Evolutionary conservation across 2,113 vertebrate species (phyloP).

Genomic region (Anguilla rostrata): DNA sequence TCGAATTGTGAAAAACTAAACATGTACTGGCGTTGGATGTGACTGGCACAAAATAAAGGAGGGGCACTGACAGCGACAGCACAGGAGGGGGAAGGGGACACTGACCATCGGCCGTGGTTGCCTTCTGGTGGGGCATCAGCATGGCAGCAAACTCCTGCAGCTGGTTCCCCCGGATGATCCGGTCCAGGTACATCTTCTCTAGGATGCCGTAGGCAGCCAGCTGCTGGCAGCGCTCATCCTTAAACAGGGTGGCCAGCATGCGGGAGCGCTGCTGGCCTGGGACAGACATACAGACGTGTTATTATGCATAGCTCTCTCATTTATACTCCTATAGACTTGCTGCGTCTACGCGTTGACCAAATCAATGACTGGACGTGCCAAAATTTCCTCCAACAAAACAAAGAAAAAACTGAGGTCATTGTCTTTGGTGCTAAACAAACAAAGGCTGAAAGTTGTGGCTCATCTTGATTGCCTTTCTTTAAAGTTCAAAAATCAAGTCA

Average conservation of each 20-base stretch:
- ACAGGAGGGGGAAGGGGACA: neutral
- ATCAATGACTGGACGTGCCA: no score
- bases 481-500: no score
- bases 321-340: no score
- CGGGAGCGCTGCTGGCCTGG: constrained; percentile 95
- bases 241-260: constrained; percentile 97
- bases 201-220: constrained; percentile 95
- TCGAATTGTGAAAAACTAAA: neutral
- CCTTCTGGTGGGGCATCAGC: constrained; percentile 98
- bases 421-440: no score
- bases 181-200: constrained; percentile 98
- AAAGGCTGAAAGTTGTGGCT: no score
- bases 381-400: no score
- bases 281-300: neutral
- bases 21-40: neutral
- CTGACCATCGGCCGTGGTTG: constrained; percentile 93
- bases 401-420: no score
- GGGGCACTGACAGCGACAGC: neutral
- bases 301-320: no score
- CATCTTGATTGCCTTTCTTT: no score
- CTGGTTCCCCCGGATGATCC: constrained; percentile 96
- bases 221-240: constrained; percentile 97
- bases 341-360: no score
- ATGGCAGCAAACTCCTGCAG: constrained; percentile 97
- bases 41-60: neutral